Evolutionary conservation across 2,113 vertebrate species (phyloP).

Genomic region (Austrofundulus limnaeus): DNA sequence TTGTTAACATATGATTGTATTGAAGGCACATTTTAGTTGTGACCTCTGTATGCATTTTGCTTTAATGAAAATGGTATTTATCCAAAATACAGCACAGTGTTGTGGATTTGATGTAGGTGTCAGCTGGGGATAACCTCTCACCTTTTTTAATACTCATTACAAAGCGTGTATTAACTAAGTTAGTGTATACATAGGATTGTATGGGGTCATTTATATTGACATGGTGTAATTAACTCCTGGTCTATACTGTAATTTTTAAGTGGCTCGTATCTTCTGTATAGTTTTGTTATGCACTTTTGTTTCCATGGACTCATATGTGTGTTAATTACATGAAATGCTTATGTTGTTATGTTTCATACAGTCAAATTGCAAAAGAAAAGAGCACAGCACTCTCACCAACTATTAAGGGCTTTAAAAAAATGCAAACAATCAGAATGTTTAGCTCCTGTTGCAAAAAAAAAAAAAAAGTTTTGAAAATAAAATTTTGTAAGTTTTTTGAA

Average conservation of each 20-base stretch:
- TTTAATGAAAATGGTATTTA: constrained; percentile 60
- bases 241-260: constrained; percentile 56
- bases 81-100: constrained; percentile 56
- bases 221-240: constrained; percentile 51
- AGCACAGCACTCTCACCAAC: constrained; percentile 69
- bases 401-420: constrained; percentile 78
- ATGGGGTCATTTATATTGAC: constrained; percentile 43
- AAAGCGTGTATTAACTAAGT: constrained; percentile 42
- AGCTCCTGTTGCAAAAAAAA: constrained; percentile 78
- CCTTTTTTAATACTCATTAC: constrained; percentile 34
- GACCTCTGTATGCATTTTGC: constrained; percentile 45
- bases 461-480: constrained; percentile 72
- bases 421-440: constrained; percentile 81
- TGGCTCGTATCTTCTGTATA: constrained; percentile 62
- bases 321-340: constrained; percentile 62
- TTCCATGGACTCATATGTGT: constrained; percentile 53
- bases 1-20: constrained; percentile 43
- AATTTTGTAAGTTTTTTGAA: constrained; percentile 82
- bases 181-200: constrained; percentile 40
- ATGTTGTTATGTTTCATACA: constrained; percentile 51
- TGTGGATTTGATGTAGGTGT: constrained; percentile 38
- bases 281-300: constrained; percentile 74
- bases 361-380: constrained; percentile 56
- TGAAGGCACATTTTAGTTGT: constrained; percentile 45
- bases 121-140: constrained; percentile 37